Evolutionary conservation across 2,797 vertebrate species (phyloP).

Genomic region (Hafferia zeledoni): DNA sequence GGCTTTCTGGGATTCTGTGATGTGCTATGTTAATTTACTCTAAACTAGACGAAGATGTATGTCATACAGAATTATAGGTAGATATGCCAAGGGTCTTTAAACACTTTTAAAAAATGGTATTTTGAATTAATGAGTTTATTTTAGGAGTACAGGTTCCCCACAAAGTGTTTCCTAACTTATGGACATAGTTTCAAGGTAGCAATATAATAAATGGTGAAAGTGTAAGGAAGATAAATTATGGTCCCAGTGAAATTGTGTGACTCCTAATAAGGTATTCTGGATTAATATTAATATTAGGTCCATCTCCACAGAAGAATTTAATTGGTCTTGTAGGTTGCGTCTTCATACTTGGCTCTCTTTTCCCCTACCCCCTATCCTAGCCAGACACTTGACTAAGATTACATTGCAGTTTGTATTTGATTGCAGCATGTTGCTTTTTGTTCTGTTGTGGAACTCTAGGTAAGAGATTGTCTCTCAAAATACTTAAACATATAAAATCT

Average conservation of each 20-base stretch:
- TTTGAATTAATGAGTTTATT: not conserved
- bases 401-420: not conserved
- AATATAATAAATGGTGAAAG: not conserved
- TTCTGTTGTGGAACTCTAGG: not conserved
- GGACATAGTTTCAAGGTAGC: not conserved
- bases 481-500: not conserved
- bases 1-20: not conserved
- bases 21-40: not conserved
- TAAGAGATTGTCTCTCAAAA: not conserved
- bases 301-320: not conserved
- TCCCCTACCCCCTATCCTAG: not conserved
- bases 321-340: not conserved
- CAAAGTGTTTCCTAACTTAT: not conserved
- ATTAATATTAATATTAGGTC: not conserved
- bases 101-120: not conserved
- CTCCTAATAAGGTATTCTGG: not conserved
- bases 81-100: not conserved
- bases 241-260: not conserved
- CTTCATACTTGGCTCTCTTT: not conserved
- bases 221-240: not conserved
- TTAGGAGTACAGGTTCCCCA: not conserved
- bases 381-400: not conserved
- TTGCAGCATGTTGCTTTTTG: not conserved
- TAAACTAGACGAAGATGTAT: not conserved
- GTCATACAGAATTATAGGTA: not conserved